Conservation (phyloP, 2,797 vertebrate genomes). For the Gadopsis bispinosus region DNA sequence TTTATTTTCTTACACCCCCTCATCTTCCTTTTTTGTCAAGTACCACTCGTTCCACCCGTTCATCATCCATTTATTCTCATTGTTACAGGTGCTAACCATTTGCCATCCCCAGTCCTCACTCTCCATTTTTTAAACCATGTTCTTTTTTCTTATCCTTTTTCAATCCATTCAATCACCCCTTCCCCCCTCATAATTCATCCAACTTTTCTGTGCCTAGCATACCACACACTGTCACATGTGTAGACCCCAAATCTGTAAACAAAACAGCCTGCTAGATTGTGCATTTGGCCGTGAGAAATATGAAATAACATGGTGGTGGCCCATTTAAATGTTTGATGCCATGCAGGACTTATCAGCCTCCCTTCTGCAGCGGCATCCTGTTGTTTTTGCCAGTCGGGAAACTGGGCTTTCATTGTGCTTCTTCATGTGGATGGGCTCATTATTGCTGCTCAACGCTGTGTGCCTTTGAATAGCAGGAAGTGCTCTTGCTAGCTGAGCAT, state of each 20-base stretch:
- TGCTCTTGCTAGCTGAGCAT: constrained; percentile 50
- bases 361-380: constrained; percentile 58
- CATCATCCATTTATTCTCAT: constrained; percentile 55
- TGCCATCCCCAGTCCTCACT: not conserved
- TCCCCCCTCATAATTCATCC: not conserved
- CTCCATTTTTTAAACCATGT: not conserved
- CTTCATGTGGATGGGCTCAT: constrained; percentile 71
- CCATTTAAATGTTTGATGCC: constrained; percentile 65
- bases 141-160: not conserved
- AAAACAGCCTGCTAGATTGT: constrained; percentile 14
- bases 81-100: constrained; percentile 55
- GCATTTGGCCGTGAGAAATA: constrained; percentile 41
- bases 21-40: constrained; percentile 55
- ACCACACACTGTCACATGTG: constrained; percentile 25
- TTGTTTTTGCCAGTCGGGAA: constrained; percentile 65
- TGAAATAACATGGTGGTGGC: constrained; percentile 41
- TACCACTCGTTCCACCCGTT: constrained; percentile 57
- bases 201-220: not conserved
- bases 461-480: constrained; percentile 71
- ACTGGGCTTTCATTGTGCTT: constrained; percentile 65
- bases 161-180: not conserved
- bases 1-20: constrained; percentile 54
- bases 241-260: constrained; percentile 9
- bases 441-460: constrained; percentile 55
- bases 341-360: constrained; percentile 39